Conservation (phyloP, 2,113 vertebrate species). For the Bufo gargarizans region DNA sequence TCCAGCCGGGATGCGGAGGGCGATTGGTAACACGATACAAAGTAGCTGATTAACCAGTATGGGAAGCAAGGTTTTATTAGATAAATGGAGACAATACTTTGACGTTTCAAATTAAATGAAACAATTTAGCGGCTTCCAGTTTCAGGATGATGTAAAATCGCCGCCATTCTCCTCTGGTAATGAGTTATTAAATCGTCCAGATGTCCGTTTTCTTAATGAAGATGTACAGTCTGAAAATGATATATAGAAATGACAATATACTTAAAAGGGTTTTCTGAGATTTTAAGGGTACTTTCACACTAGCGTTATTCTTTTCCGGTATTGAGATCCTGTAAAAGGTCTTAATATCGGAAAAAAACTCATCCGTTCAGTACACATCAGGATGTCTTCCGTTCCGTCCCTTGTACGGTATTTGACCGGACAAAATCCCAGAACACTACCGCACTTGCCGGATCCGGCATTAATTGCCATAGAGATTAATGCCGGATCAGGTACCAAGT, state of each 20-base stretch:
- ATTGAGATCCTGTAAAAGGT: too few relatives aligned
- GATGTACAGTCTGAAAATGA: neutral
- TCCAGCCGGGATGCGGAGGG: constrained; percentile 52
- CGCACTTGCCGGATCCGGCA: too few relatives aligned
- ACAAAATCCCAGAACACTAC: too few relatives aligned
- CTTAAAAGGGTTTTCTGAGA: too few relatives aligned
- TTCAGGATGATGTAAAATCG: constrained; percentile 54
- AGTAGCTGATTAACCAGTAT: constrained; percentile 46
- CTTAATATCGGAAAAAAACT: too few relatives aligned
- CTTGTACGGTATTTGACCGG: too few relatives aligned
- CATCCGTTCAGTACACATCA: too few relatives aligned
- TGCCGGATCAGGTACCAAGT: too few relatives aligned
- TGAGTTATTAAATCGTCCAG: constrained; percentile 24
- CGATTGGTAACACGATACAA: constrained; percentile 55
- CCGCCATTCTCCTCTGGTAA: constrained; percentile 54
- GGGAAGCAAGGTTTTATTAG: constrained; percentile 50
- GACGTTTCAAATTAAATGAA: constrained; percentile 58
- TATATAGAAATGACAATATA: neutral
- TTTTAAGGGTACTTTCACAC: too few relatives aligned
- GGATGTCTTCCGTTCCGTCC: too few relatives aligned
- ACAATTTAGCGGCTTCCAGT: constrained; percentile 26
- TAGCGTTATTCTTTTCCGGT: too few relatives aligned
- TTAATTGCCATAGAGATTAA: too few relatives aligned
- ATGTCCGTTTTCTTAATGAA: neutral
- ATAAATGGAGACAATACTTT: constrained; percentile 60